phyloP scores from a whole-genome alignment of 2,797 vertebrate species.

The Kryptolebias ocellatus region DNA sequence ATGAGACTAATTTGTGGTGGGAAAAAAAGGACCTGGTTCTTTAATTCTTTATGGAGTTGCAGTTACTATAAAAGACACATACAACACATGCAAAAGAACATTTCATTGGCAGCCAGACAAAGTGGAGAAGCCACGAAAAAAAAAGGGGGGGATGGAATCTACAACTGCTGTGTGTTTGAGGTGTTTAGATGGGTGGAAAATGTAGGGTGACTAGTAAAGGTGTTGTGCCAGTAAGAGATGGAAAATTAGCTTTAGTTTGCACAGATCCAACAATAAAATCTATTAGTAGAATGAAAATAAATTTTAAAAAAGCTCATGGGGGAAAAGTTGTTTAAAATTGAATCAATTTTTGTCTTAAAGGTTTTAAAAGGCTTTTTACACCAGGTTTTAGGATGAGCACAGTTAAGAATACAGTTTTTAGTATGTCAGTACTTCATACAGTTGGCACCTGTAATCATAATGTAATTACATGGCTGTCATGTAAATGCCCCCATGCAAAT shows the following conservation, averaged over 20 bases:
- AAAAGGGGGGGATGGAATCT: conserved; percentile 3
- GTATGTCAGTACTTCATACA: background rate
- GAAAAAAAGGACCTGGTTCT: conserved; percentile 59
- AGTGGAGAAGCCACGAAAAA: conserved; percentile 29
- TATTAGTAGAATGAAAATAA: background rate
- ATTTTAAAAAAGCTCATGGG: background rate
- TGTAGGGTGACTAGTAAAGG: conserved; percentile 9
- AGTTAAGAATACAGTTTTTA: background rate
- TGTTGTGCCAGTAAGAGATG: conserved; percentile 3
- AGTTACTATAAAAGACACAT: conserved; percentile 79
- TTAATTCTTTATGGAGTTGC: conserved; percentile 73
- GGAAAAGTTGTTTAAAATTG: conserved; percentile 1
- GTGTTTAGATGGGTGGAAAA: conserved; percentile 23
- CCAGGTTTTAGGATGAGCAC: background rate
- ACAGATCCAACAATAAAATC: conserved; percentile 5
- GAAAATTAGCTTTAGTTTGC: conserved; percentile 13
- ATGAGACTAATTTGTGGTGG: conserved; percentile 83
- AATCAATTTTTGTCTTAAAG: background rate
- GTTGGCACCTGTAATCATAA: background rate
- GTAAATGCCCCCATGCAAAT: too few relatives aligned
- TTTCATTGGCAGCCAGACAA: conserved; percentile 45
- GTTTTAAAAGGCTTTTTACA: background rate
- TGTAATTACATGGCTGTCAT: too few relatives aligned
- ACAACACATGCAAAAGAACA: conserved; percentile 49
- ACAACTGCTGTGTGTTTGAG: conserved; percentile 16